Evolutionary conservation across 2,888 invertebrate genomes (phyloP), one percentile per base, ranked within the genome.

Genomic region (Coremacera marginata): DNA sequence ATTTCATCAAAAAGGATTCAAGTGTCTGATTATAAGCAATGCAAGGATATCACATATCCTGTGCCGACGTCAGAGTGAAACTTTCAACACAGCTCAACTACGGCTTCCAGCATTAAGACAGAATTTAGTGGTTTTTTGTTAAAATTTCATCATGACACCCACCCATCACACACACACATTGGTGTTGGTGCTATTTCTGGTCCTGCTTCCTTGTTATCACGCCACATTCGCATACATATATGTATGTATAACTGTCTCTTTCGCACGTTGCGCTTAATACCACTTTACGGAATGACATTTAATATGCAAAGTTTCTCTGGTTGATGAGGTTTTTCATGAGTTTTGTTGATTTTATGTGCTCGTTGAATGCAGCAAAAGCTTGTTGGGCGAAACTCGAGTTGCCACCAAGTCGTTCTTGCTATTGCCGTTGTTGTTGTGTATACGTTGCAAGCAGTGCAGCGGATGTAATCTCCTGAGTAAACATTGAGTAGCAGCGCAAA

Each of bases 251-350:
- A n/a, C 27, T 44, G 25, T 62, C 60, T 60, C 72, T 49, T 27
- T 72, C 72, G 65, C 51, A 51, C 73, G 31, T 63, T 73, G 55
- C 74, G 49, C 67, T 74, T 74, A 74, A 52, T 74, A 37, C 71
- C 79, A 80, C 77, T 81, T 81, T 76, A 76, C 52, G 51, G 51
- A 73, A 80, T 81, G 79, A 77, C 81, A 82, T 82, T 80, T 79
- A 79, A 77, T 80, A 81, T 81, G 80, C 79, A 80, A 82, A 82
- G 80, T 67, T 82, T 78, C 77, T 34, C 71, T 37, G 63, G 79
- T 80, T 79, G 74, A 74, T 67, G 67, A 55, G 74, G 25, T 19
- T 67, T 74, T 74, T 74, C 74, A 74, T 67, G 74, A 74, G 67
- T 74, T 74, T 74, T 74, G 74, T 74, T 67, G 74, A 67, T 74